These are phyloP conservation scores for Brotula barbata DNA, from an alignment of 2,797 vertebrate genomes.

Conservation along the genomic window DNA sequence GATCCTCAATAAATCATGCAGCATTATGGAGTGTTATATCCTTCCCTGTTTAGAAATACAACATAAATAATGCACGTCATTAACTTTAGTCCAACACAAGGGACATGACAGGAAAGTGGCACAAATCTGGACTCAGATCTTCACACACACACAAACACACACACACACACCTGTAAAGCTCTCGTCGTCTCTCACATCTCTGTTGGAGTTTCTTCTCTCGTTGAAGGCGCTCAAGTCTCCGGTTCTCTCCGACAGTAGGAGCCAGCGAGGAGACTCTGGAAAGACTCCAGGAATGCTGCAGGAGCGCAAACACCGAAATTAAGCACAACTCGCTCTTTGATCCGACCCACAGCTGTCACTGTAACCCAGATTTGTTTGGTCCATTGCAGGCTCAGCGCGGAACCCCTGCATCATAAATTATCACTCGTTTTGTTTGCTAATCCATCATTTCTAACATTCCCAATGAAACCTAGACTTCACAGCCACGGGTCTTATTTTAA, in stretches of 20 bases:
- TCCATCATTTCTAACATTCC: slow-evolving; percentile 22
- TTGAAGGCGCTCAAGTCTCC: slow-evolving; percentile 77
- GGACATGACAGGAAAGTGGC: too few relatives aligned
- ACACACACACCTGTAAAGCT: slow-evolving; percentile 78
- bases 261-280: slow-evolving; percentile 89
- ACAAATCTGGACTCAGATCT: too few relatives aligned
- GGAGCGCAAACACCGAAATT: slow-evolving; percentile 24
- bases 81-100: background rate
- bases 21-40: slow-evolving; percentile 10
- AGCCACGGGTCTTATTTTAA: slow-evolving; percentile 40
- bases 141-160: too few relatives aligned
- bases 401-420: slow-evolving; percentile 20
- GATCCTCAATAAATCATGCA: slow-evolving; percentile 38
- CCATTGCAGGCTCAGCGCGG: background rate
- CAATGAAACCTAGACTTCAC: slow-evolving; percentile 24
- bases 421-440: slow-evolving; percentile 29
- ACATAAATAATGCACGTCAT: slow-evolving; percentile 44
- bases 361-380: slow-evolving; percentile 11
- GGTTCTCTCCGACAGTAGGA: slow-evolving; percentile 82
- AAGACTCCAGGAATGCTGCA: slow-evolving; percentile 86
- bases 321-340: slow-evolving; percentile 1
- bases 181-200: slow-evolving; percentile 78
- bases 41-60: slow-evolving; percentile 12
- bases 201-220: slow-evolving; percentile 76
- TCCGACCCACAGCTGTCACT: slow-evolving; percentile 11